These are phyloP conservation scores for Penaeus chinensis DNA, from an alignment of 1,140 invertebrate genomes.

Conservation along the genomic window DNA sequence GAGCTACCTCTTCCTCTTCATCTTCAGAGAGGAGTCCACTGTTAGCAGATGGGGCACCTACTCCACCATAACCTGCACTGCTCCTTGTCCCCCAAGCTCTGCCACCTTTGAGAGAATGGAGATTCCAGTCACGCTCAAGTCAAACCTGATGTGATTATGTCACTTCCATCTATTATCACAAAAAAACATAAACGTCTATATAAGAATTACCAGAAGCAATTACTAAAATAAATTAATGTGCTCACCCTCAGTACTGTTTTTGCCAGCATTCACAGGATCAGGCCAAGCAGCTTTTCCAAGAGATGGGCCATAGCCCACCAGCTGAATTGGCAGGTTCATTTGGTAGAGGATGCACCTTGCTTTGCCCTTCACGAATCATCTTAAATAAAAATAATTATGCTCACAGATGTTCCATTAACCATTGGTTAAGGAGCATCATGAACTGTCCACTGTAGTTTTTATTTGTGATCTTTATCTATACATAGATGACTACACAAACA, in stretches of 20 bases:
- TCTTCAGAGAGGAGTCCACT: slow-evolving; percentile 3
- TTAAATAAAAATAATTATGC: not conserved
- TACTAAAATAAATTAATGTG: too few relatives aligned
- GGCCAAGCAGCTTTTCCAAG: slow-evolving; percentile 17
- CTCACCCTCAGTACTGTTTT: too few relatives aligned
- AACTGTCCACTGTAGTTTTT: too few relatives aligned
- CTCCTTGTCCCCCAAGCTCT: not conserved
- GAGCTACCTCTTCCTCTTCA: slow-evolving; percentile 28
- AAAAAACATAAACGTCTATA: too few relatives aligned
- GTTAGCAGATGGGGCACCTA: not conserved
- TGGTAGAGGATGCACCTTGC: not conserved
- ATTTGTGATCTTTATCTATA: too few relatives aligned
- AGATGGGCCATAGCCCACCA: slow-evolving; percentile 27
- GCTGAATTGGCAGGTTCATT: slow-evolving; percentile 26
- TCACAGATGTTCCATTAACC: too few relatives aligned
- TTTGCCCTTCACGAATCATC: slow-evolving; percentile 53
- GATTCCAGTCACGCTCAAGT: too few relatives aligned
- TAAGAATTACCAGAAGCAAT: too few relatives aligned
- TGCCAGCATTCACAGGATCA: not conserved
- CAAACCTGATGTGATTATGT: too few relatives aligned
- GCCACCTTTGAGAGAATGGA: not conserved
- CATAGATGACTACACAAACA: too few relatives aligned
- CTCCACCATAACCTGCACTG: not conserved
- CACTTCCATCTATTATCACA: too few relatives aligned
- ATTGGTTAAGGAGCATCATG: too few relatives aligned